Evolutionary conservation across 2,113 vertebrate species (phyloP).

Genomic region (Cottus gobio): DNA sequence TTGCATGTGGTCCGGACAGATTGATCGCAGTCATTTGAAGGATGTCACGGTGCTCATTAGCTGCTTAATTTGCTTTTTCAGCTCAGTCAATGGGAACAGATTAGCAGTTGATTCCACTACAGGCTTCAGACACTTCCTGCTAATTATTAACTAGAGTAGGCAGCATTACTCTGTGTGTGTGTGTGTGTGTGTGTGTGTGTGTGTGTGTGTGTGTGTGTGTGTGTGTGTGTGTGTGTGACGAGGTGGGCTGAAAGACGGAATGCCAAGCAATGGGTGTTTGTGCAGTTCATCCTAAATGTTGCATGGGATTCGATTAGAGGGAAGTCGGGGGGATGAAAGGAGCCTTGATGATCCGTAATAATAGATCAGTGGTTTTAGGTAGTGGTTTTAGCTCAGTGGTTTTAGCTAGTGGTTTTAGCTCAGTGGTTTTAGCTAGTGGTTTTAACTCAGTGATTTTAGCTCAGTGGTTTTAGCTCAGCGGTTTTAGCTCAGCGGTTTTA

Average conservation of each 20-base stretch:
- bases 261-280: slow-evolving; percentile 1
- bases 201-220: not conserved
- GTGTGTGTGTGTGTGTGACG: not conserved
- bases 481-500: not conserved
- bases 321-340: slow-evolving; percentile 1
- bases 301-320: slow-evolving; percentile 18
- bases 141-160: slow-evolving; percentile 42
- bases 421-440: too few species aligned
- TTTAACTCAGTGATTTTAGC: too few species aligned
- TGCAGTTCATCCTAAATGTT: slow-evolving; percentile 8
- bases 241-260: not conserved
- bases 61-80: slow-evolving; percentile 54
- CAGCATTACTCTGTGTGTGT: not conserved
- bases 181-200: not conserved
- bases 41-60: slow-evolving; percentile 60
- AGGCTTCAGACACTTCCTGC: slow-evolving; percentile 16
- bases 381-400: too few species aligned
- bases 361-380: slow-evolving; percentile 16
- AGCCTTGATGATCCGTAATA: slow-evolving; percentile 8
- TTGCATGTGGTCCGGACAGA: slow-evolving; percentile 6
- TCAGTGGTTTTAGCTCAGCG: too few species aligned
- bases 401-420: too few species aligned
- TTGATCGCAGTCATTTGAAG: slow-evolving; percentile 57
- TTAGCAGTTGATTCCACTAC: slow-evolving; percentile 54
- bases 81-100: slow-evolving; percentile 58